These are phyloP conservation scores for Dicyrtomina minuta DNA, from an alignment of 2,888 invertebrate genomes.

Conservation along the genomic window DNA sequence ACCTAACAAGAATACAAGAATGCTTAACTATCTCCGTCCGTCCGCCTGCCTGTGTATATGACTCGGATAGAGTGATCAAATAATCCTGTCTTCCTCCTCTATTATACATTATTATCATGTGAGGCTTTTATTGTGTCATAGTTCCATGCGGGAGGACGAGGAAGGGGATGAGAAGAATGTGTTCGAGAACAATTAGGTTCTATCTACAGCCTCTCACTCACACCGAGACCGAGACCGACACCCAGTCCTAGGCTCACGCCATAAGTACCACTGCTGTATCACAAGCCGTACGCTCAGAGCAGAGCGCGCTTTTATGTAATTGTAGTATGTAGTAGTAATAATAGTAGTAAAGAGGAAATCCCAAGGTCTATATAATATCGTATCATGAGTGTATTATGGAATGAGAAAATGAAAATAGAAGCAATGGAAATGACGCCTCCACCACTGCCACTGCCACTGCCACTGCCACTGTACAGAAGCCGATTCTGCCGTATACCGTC, in stretches of 20 bases:
- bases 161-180: slow-evolving; percentile 19
- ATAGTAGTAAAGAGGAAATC: no score
- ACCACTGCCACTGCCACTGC: background rate
- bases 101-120: slow-evolving; percentile 18
- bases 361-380: background rate
- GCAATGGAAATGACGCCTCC: background rate
- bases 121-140: slow-evolving; percentile 26
- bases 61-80: slow-evolving; percentile 28
- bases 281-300: no score
- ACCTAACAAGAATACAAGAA: background rate
- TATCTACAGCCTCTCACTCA: no score
- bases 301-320: no score
- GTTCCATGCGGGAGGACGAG: slow-evolving; percentile 17
- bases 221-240: no score
- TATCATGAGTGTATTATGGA: background rate
- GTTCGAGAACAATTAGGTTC: slow-evolving; percentile 24
- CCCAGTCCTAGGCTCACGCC: no score
- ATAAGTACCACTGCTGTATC: no score
- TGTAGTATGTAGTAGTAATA: no score
- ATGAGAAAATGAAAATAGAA: slow-evolving; percentile 1
- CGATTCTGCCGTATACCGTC: no score
- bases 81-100: slow-evolving; percentile 16
- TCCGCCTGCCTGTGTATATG: no score
- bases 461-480: background rate
- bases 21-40: no score